Base-by-base conservation (phyloP, 2,797 vertebrate species). In the Discoglossus pictus region DNA sequence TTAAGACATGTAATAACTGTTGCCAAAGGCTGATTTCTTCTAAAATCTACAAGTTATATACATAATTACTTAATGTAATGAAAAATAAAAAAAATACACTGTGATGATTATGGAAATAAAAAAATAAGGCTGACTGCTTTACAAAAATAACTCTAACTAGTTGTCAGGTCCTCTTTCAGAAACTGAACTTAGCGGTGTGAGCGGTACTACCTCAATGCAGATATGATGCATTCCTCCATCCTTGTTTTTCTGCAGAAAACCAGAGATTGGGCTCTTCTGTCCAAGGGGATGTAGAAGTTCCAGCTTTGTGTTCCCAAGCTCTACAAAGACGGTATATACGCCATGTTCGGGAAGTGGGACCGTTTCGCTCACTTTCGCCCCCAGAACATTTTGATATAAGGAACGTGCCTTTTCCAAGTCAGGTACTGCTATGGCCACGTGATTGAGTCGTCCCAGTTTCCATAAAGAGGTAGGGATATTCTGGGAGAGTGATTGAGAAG, bases 211-310 rank as follows among this genome's bases (percentile, higher is more conserved):
- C 93, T 99, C 97, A 12, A 99, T 93, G 75, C 97, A 99, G 78
- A 99, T 87, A 61, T 99, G 97, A 75, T 99, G 97, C 89, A 99
- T 93, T 58, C 97, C 97, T 76, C 97, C 97, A 12, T 89, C 79
- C 73, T 92, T 93, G 80, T 98, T 98, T 79, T 94, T 99, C 76
- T 93, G 88, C 62, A 99, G 85, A 78, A 98, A 99, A 39, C 93
- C 89, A 55, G 88, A 64, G 17, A 99, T 91, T 0, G 97, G 97
- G 74, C 96, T 98, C 64, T 93, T 86, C 24, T 89, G 87, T 70
- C 97, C 96, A 38, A 99, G 78, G 2, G 97, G 97, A 72, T 99
- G 91, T 7, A 99, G 91, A 46, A 99, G 91, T 73, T 99, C 97
- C 75, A 99, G 80, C 65, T 98, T 99, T 21, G 96, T 96, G 82